Evolutionary conservation across 2,113 vertebrate species (phyloP), one percentile per base, ranked within the genome.

Genomic region (Anseranas semipalmata): DNA sequence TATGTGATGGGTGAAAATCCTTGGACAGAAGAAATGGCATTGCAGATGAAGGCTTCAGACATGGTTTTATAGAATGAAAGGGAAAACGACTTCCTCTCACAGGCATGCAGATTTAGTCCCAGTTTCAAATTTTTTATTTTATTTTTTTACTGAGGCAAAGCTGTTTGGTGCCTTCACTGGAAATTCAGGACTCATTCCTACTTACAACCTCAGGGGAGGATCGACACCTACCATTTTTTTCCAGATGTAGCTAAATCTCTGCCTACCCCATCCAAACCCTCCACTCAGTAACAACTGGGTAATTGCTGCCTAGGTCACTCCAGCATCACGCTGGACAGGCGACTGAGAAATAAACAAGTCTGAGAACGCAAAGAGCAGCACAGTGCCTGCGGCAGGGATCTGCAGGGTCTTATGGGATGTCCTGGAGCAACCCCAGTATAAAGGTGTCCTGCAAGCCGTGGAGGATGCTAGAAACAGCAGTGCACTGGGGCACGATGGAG

Each of bases 361-460:
- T 60, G 67, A 56, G 41, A 67, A 60, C 19, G 32, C 27, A 41
- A 46, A 35, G 24, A 67, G 50, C 72, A 46, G 58, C 1, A 1
- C 20, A 21, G 52, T 30, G 11, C 63, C 37, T 32, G 37, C 2
- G 5, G 37, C 15, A 10, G n/a, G n/a, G 62, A 56, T 32, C 25
- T 70, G 14, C 21, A 48, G 76, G 33, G 33, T 32, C 22, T 35
- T 21, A 45, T 0, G 1, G 21, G 1, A 0, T 28, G 20, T 65
- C 24, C 22, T 0, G 2, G 27, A 27, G 20, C 2, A 25, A 50
- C 22, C 63, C 37, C 46, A 13, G 63, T 8, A 33, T 21, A 56
- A 65, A 37, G 28, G 48, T 16, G 30, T 73, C 20, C 48, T 11
- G 24, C 2, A 0, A 22, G 45, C 0, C 5, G 30, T 3, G 30